A percentile compares a stretch with the other conserved stretches of the same genome.
Evolutionary conservation across 2,888 invertebrate genomes (phyloP).

Genomic region (Elegia similella): DNA sequence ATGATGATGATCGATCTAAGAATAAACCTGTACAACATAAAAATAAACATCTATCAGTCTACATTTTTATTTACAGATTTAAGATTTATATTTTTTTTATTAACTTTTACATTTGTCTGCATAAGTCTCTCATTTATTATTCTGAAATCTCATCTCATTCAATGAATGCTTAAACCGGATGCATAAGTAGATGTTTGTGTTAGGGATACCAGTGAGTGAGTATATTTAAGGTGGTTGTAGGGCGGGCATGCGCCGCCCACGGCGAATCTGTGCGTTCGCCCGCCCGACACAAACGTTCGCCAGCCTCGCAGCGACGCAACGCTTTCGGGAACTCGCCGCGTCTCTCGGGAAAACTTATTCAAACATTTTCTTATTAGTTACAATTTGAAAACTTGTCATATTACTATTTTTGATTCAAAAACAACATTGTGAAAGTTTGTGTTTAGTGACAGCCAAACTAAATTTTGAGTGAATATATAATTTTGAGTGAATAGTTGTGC

Average conservation of each 20-base stretch:
- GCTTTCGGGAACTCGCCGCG: not conserved
- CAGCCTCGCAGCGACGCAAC: not conserved
- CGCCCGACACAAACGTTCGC: not conserved
- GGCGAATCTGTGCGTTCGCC: not conserved
- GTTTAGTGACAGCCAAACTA: too few species aligned
- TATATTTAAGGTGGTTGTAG: not conserved
- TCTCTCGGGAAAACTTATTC: not conserved
- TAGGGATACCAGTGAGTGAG: not conserved
- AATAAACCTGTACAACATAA: too few species aligned
- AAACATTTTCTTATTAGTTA: not conserved
- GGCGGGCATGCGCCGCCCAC: conserved; percentile 13
- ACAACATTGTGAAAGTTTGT: too few species aligned
- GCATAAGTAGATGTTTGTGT: not conserved
- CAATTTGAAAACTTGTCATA: not conserved
- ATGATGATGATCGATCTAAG: too few species aligned
- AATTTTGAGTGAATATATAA: too few species aligned
- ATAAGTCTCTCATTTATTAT: not conserved
- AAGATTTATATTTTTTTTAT: too few species aligned
- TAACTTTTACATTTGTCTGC: too few species aligned
- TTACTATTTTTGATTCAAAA: not conserved
- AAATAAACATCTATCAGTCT: too few species aligned
- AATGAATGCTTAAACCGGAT: not conserved
- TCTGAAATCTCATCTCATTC: not conserved
- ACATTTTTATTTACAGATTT: too few species aligned
- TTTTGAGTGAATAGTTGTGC: too few species aligned